Percentiles rank a stretch among this genome's conserved stretches.
phyloP scores from a whole-genome alignment of 2,797 vertebrate genomes.

The Gila robusta region DNA sequence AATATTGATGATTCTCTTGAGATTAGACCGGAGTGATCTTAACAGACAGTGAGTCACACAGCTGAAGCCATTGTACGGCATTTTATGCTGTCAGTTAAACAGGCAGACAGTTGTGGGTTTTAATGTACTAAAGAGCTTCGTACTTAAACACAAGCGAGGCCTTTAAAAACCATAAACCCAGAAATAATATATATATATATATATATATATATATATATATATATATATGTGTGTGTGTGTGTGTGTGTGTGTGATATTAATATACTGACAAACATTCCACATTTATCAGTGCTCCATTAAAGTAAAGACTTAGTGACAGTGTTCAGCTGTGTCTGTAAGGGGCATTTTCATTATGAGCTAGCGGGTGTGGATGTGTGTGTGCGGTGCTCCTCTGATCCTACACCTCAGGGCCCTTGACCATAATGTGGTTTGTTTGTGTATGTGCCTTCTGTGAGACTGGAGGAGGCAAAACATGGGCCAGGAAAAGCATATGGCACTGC shows the following conservation, averaged over 20 bases:
- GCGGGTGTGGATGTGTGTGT: conserved; percentile 52
- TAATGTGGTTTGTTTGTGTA: conserved; percentile 72
- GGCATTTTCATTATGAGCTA: conserved; percentile 54
- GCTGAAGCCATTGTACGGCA: background rate
- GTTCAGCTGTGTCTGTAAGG: conserved; percentile 51
- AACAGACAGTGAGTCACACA: conserved; percentile 2
- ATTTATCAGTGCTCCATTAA: conserved; percentile 46
- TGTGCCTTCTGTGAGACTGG: conserved; percentile 73
- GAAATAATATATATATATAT: background rate
- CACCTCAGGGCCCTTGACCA: conserved; percentile 77
- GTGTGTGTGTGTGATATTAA: conserved; percentile 2
- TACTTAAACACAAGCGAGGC: background rate
- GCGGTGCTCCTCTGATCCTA: conserved; percentile 61
- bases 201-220: background rate
- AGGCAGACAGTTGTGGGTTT: conserved; percentile 14
- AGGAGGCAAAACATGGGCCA: conserved; percentile 72
- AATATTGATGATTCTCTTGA: conserved; percentile 33
- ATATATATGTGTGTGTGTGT: background rate
- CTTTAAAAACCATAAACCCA: conserved; percentile 1
- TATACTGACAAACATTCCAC: conserved; percentile 47
- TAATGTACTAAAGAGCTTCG: background rate
- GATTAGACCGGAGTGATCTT: conserved; percentile 20
- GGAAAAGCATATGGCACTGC: conserved; percentile 79
- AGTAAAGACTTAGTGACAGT: conserved; percentile 40
- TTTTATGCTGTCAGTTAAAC: conserved; percentile 19